A percentile compares a stretch with the other conserved stretches of the same genome.
Conservation (phyloP, 2,113 vertebrate species). For the Mustela lutreola region DNA sequence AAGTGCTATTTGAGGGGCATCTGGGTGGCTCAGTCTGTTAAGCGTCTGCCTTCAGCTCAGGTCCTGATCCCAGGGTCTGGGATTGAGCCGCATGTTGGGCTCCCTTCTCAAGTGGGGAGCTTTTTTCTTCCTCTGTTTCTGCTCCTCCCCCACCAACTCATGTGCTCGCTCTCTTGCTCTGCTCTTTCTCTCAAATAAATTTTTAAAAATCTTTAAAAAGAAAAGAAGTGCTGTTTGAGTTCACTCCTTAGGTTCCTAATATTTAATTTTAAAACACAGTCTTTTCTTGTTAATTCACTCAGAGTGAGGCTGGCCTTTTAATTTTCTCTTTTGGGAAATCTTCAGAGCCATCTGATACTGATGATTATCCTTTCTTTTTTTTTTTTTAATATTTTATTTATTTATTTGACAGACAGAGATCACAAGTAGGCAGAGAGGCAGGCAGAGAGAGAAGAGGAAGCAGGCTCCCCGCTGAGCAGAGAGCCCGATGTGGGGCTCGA, state of each 20-base stretch:
- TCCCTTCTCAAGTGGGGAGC: neutral
- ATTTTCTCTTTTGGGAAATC: conserved; percentile 47
- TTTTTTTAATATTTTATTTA: no score
- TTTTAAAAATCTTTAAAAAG: neutral
- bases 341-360: neutral
- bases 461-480: no score
- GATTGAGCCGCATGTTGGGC: neutral
- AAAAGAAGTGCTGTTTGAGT: neutral
- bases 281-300: conserved; percentile 31
- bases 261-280: neutral
- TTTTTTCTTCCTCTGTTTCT: neutral
- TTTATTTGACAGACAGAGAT: no score
- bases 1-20: neutral
- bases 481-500: no score
- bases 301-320: neutral
- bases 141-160: neutral
- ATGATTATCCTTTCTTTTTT: neutral
- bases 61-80: neutral
- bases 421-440: no score
- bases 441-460: no score
- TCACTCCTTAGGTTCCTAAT: neutral
- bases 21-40: neutral
- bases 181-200: neutral
- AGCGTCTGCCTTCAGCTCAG: neutral
- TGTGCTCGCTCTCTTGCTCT: neutral